Evolutionary conservation across 2,113 vertebrate species (phyloP), one percentile per base, ranked within the genome.

Genomic region (Dromaius novaehollandiae): DNA sequence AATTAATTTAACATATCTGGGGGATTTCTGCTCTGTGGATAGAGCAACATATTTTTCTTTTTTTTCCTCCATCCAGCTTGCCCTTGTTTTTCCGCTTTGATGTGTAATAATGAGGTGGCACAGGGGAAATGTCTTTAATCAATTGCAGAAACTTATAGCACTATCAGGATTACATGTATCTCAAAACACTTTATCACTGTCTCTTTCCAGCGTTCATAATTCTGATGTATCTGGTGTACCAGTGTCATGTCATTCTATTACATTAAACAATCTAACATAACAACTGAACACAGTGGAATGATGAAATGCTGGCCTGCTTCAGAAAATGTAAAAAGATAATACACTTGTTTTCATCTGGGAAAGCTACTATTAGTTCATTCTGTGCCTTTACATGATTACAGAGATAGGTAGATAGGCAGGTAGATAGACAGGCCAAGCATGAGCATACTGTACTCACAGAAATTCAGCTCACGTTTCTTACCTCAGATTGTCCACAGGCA

Each of bases 211-310:
- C 11, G 40, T 97, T 96, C 96, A 94, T 95, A 97, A 97, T 97
- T 97, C 94, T 97, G 96, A 95, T 93, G 81, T 96, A 91, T 89
- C 90, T 96, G 56, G n/a, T 77, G 83, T 78, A 95, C 90, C 48
- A 65, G 85, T 95, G 86, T 96, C 94, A 92, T 92, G 56, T 89
- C 93, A 96, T 94, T 97, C 94, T 94, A 96, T 97, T 97, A 96
- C 95, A 96, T 97, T 96, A 96, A 96, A 95, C 95, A 97, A 93
- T 82, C 38, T 93, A 95, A 92, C 81, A 77, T 95, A 98, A 95
- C 83, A 94, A 82, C 82, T 65, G 91, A 82, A 64, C 1, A 6
- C 48, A 86, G 60, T 65, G 42, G 92, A 94, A 93, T 71, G 84
- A 91, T 97, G 90, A 96, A 97, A 96, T 71, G 61, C 74, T 89